A percentile compares a stretch with the other conserved stretches of the same genome.
Evolutionary conservation across 1,140 invertebrate genomes (phyloP).

Genomic region (Calosoma granatense): DNA sequence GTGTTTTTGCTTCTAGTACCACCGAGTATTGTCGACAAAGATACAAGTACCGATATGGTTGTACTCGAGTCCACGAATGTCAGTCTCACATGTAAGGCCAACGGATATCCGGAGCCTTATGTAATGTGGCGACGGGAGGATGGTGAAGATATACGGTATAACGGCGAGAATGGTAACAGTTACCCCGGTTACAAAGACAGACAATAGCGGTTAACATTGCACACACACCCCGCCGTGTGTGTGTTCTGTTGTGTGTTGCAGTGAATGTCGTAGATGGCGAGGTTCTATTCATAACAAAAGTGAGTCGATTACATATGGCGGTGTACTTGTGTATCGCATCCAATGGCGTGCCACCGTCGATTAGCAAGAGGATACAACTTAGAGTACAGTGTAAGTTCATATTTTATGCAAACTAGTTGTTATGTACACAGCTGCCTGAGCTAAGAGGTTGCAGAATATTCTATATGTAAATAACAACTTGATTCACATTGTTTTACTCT

Average conservation of each 20-base stretch:
- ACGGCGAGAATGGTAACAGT: constrained; percentile 64
- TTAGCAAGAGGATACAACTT: constrained; percentile 70
- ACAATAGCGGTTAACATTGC: neutral
- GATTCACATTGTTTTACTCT: no score
- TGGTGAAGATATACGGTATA: constrained; percentile 75
- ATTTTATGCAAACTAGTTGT: constrained; percentile 21
- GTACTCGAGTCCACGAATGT: constrained; percentile 82
- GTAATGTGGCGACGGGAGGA: constrained; percentile 87
- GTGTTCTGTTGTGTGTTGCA: constrained; percentile 36
- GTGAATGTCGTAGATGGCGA: constrained; percentile 80
- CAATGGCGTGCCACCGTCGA: constrained; percentile 78
- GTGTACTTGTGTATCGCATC: constrained; percentile 80
- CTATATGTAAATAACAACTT: no score
- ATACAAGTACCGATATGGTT: constrained; percentile 81
- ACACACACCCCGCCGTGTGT: neutral
- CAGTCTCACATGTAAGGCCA: constrained; percentile 76
- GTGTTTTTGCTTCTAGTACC: constrained; percentile 49
- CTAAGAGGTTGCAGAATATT: no score
- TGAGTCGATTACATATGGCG: constrained; percentile 84
- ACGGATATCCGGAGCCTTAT: constrained; percentile 80
- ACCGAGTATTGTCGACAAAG: constrained; percentile 71
- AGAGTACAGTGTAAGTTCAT: constrained; percentile 79
- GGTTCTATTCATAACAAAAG: constrained; percentile 72
- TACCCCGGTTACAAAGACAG: constrained; percentile 16
- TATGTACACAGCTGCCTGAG: constrained; percentile 19